These are phyloP conservation scores for Melanotaenia trifasciata DNA, from an alignment of 2,797 vertebrate species.

Conservation along the genomic window DNA sequence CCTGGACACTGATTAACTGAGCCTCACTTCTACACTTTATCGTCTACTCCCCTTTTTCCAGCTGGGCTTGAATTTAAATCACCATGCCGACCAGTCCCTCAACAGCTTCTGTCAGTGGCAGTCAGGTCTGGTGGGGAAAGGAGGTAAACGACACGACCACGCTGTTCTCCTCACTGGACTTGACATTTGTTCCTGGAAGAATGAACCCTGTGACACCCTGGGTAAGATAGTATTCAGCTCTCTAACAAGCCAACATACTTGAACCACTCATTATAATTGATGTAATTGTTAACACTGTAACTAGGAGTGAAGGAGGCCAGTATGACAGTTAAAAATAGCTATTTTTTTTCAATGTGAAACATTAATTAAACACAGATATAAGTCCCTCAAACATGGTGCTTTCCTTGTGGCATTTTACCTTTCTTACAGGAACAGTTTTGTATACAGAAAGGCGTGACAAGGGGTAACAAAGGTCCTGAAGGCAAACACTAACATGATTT, in stretches of 20 bases:
- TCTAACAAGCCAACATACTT: too few relatives aligned
- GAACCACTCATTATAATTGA: too few relatives aligned
- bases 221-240: constrained; percentile 77
- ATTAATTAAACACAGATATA: too few relatives aligned
- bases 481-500: neutral
- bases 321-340: too few relatives aligned
- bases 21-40: constrained; percentile 1
- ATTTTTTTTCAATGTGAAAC: too few relatives aligned
- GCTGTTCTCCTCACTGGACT: constrained; percentile 95
- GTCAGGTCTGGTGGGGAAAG: constrained; percentile 91
- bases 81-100: constrained; percentile 96
- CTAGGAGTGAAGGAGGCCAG: too few relatives aligned
- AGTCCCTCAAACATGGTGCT: neutral
- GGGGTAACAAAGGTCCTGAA: neutral
- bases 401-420: constrained; percentile 2
- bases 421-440: neutral
- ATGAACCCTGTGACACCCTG: constrained; percentile 96
- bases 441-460: neutral
- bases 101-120: constrained; percentile 99
- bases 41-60: constrained; percentile 53
- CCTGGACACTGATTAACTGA: neutral
- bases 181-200: constrained; percentile 99
- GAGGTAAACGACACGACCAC: constrained; percentile 94
- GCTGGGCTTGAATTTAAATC: constrained; percentile 92
- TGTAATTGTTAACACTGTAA: too few relatives aligned